phyloP scores from a whole-genome alignment of 2,888 invertebrate genomes.

The Dasysyrphus albostriatus region DNA sequence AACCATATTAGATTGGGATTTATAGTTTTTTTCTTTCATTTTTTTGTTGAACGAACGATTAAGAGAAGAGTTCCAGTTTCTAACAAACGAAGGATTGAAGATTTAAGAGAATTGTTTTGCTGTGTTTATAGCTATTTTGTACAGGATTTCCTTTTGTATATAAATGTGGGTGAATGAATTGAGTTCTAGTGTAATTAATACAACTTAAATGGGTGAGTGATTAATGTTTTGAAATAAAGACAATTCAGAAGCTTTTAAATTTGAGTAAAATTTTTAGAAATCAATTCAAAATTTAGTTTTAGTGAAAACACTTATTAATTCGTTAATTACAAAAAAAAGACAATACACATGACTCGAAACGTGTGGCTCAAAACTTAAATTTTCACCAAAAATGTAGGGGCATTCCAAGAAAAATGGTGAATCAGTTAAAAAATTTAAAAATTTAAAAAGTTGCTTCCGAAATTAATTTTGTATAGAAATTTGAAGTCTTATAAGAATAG shows the following conservation, averaged over 20 bases:
- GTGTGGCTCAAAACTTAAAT: no score
- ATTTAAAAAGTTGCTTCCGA: no score
- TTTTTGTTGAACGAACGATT: conserved; percentile 39
- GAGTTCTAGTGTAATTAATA: conserved; percentile 25
- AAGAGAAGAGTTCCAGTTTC: conserved; percentile 11
- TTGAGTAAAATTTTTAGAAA: not conserved
- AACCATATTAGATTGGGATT: conserved; percentile 62
- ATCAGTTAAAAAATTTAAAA: no score
- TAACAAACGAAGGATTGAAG: conserved; percentile 3
- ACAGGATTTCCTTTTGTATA: not conserved
- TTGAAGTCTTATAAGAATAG: no score
- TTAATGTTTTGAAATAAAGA: conserved; percentile 17
- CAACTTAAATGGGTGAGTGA: conserved; percentile 9
- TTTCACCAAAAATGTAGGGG: no score
- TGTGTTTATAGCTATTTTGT: conserved; percentile 19
- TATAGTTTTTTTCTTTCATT: conserved; percentile 52
- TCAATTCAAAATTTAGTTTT: not conserved
- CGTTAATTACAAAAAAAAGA: no score
- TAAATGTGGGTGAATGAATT: not conserved
- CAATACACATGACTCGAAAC: no score
- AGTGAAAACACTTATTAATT: no score
- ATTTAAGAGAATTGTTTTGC: conserved; percentile 33
- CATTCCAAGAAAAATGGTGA: no score
- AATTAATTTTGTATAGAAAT: no score
- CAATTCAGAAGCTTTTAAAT: not conserved